A percentile compares a stretch with the other conserved stretches of the same genome.
These are phyloP conservation scores for Merops nubicus DNA, from an alignment of 2,113 vertebrate genomes.

Conservation along the genomic window DNA sequence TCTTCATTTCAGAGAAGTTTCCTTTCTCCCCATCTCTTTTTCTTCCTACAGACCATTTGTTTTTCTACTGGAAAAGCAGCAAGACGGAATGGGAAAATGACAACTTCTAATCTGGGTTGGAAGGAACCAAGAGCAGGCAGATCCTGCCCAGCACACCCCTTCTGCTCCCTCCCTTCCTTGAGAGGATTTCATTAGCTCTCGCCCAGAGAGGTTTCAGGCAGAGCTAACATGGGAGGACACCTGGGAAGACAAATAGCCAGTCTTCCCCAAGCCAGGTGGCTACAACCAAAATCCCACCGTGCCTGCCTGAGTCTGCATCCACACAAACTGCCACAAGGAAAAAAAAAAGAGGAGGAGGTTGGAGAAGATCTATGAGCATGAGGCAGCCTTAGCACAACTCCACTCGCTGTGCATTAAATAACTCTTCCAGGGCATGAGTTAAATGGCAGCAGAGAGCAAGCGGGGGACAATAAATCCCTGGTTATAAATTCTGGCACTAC, in stretches of 20 bases:
- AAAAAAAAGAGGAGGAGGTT: not conserved
- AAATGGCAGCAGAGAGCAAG: slow-evolving; percentile 33
- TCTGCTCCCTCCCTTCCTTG: not conserved
- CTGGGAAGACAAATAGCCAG: not conserved
- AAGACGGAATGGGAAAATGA: not conserved
- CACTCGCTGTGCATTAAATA: not conserved
- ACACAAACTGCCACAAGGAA: rapidly evolving
- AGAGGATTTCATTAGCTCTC: not conserved
- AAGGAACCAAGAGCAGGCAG: not conserved
- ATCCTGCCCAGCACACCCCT: not conserved
- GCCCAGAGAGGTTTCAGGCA: not conserved
- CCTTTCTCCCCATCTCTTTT: not conserved
- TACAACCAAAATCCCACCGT: not conserved
- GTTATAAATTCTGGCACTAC: slow-evolving; percentile 18
- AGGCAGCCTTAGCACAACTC: slow-evolving; percentile 16
- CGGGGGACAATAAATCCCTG: slow-evolving; percentile 37
- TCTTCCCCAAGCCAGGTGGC: not conserved
- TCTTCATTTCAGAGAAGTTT: slow-evolving; percentile 9
- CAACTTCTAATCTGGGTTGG: not conserved
- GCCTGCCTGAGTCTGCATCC: not conserved
- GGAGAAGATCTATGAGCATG: not conserved
- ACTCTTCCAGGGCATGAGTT: slow-evolving; percentile 29
- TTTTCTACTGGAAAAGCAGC: not conserved
- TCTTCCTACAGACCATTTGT: not conserved
- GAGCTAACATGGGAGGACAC: rapidly evolving